Base-by-base conservation (phyloP, 2,888 invertebrate species). In the Cephus rjabovi region DNA sequence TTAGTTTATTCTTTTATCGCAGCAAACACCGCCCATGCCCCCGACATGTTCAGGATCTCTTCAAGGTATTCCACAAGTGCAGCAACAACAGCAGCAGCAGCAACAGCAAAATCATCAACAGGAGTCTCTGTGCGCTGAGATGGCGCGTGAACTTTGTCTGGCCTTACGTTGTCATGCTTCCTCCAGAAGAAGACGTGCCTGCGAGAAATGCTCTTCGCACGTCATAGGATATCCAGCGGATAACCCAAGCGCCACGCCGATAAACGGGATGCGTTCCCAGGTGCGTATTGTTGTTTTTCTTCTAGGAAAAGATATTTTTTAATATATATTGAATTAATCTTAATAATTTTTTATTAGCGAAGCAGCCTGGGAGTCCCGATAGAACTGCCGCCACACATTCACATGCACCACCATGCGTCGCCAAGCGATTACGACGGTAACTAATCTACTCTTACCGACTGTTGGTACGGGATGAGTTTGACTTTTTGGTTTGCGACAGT, bases 81-180 rank as follows among this genome's bases (percentile, higher is more conserved):
- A 82, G 79, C 87, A 90, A 75, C 83, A 80, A 76, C 85, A 56
- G 34, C 75, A 82, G 40, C 83, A 83, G 69, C 82, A 79, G 31
- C 81, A 82, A 40, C 85, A 84, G 69, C 82, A 83, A 75, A 81
- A 83, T 73, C 86, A 85, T 75, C 87, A 88, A 73, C 93, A 95
- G 89, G 95, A 95, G 90, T 95, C 96, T 0, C 91, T 96, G n/a
- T 96, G 96, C 89, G 93, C 95, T 11, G 96, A 96, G 92, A 96
- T 96, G 95, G 94, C 94, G 12, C 95, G 95, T 76, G 96, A 97
- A 87, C 91, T 95, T 56, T 94, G 95, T 83, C 94, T 94, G 85
- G 94, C 95, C 1, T 87, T 95, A 35, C 92, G 93, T 77, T 95
- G 95, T 86, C 92, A 93, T 75, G 94, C 94, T 15, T 94, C 96